Conservation (phyloP, 2,113 vertebrate genomes). For the Ciconia boyciana region DNA sequence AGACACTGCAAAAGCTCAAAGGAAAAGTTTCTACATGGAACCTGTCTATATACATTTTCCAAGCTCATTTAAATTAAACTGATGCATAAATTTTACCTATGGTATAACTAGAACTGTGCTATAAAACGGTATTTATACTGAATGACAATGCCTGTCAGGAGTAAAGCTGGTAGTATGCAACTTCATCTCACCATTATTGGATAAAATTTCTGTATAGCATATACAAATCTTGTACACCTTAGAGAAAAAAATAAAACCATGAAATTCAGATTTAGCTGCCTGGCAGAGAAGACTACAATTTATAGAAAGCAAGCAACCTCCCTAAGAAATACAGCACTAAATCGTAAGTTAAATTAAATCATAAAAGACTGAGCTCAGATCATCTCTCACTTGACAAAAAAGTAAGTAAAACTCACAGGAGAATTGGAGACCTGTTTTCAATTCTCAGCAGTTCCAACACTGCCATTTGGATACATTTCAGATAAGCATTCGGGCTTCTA, state of each 20-base stretch:
- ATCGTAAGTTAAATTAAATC: not conserved
- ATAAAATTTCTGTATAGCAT: not conserved
- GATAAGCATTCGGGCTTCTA: not conserved
- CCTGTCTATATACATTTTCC: not conserved
- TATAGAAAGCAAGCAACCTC: not conserved
- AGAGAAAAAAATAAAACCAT: not conserved
- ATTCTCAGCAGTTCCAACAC: not conserved
- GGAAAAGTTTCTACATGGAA: not conserved
- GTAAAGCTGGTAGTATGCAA: not conserved
- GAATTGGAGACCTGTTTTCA: not conserved
- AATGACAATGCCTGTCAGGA: not conserved
- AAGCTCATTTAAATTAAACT: not conserved
- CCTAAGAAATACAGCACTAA: not conserved
- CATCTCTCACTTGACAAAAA: not conserved
- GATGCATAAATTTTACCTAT: not conserved
- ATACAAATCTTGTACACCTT: not conserved
- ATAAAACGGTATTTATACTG: not conserved
- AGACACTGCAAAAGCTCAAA: not conserved
- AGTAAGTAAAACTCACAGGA: not conserved
- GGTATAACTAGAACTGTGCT: not conserved
- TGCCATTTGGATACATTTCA: conserved; percentile 34
- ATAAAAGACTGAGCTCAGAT: not conserved
- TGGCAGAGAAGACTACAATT: not conserved
- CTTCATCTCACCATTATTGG: not conserved
- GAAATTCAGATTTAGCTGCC: not conserved